Evolutionary conservation across 1,140 invertebrate species (phyloP).

Genomic region (Stegodyphus mimosarum): DNA sequence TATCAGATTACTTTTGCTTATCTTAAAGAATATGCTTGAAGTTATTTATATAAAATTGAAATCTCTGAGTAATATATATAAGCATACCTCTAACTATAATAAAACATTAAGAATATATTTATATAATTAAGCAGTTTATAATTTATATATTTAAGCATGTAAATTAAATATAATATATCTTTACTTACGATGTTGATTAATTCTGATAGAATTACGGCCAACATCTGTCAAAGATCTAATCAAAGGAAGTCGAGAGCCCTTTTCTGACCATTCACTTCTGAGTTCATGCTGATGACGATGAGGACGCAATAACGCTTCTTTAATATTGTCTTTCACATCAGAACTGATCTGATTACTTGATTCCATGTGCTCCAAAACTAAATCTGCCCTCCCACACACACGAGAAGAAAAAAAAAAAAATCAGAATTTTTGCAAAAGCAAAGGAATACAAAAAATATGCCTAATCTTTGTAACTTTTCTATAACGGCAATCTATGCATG

Average conservation of each 20-base stretch:
- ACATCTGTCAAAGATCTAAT: conserved; percentile 96
- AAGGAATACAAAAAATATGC: too few relatives aligned
- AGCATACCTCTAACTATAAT: too few relatives aligned
- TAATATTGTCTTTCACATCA: conserved; percentile 76
- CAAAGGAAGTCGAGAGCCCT: conserved; percentile 79
- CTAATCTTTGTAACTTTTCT: too few relatives aligned
- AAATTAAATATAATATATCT: not conserved
- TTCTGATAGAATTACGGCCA: conserved; percentile 76
- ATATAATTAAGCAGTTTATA: not conserved
- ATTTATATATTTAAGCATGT: not conserved
- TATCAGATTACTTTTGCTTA: too few relatives aligned
- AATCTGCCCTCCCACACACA: not conserved
- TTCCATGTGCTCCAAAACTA: conserved; percentile 34
- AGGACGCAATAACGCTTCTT: conserved; percentile 85
- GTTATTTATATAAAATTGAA: too few relatives aligned
- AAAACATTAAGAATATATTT: too few relatives aligned
- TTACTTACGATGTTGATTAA: conserved; percentile 20
- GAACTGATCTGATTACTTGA: conserved; percentile 24
- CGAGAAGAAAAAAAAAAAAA: too few relatives aligned
- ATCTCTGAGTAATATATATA: too few relatives aligned
- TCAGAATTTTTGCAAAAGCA: too few relatives aligned
- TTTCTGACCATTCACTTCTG: conserved; percentile 39
- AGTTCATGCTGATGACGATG: conserved; percentile 94
- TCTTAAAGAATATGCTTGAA: too few relatives aligned
- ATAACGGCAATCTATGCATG: too few relatives aligned